A percentile compares a stretch with the other conserved stretches of the same genome.
Evolutionary conservation across 2,113 vertebrate genomes (phyloP).

Genomic region (Lanius collurio): DNA sequence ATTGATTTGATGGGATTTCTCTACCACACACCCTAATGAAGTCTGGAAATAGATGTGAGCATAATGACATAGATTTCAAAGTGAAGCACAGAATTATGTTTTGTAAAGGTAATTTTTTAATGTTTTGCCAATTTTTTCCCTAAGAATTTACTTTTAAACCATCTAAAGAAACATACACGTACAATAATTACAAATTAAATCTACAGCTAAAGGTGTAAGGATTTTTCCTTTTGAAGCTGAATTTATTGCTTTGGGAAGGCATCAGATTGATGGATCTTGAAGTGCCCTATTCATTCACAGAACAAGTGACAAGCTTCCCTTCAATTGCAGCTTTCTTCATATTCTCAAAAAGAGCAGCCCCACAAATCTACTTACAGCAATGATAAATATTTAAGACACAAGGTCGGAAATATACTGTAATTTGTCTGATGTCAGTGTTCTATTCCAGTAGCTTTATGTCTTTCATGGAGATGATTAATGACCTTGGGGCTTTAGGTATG

Average conservation of each 20-base stretch:
- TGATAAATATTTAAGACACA: conserved; percentile 48
- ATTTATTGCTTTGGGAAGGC: not conserved
- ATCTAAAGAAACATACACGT: not conserved
- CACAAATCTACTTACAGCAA: not conserved
- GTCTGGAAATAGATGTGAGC: not conserved
- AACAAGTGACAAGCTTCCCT: conserved; percentile 2
- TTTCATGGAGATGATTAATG: conserved; percentile 21
- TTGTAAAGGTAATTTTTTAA: not conserved
- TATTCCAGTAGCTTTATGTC: conserved; percentile 22
- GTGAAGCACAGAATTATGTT: not conserved
- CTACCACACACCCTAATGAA: not conserved
- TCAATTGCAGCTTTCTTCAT: not conserved
- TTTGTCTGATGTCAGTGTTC: conserved; percentile 29
- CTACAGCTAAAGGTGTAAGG: not conserved
- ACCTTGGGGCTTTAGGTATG: not conserved
- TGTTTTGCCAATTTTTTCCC: not conserved
- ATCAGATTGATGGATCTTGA: not conserved
- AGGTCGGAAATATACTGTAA: conserved; percentile 35
- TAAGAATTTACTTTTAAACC: not conserved
- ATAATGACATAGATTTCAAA: not conserved
- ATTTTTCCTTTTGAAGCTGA: not conserved
- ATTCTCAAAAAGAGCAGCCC: not conserved
- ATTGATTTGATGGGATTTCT: not conserved
- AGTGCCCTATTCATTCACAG: not conserved
- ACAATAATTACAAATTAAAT: not conserved